phyloP scores from a whole-genome alignment of 1,140 invertebrate species.

The Notospermus geniculatus region DNA sequence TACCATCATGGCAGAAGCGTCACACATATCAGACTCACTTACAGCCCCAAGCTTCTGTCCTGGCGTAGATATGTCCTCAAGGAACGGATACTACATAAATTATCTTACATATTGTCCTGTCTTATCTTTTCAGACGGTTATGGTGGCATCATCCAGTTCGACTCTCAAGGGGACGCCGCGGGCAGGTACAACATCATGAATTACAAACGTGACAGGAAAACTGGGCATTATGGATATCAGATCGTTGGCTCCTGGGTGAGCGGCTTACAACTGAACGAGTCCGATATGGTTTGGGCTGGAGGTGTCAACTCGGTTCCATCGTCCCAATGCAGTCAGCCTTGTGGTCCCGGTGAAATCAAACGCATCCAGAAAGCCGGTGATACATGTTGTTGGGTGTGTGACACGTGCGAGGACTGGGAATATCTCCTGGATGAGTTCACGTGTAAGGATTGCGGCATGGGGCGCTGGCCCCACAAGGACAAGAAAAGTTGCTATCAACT shows the following conservation, averaged over 20 bases:
- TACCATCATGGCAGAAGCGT: too few relatives aligned
- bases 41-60: too few relatives aligned
- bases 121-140: slow-evolving; percentile 42
- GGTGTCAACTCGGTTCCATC: slow-evolving; percentile 54
- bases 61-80: too few relatives aligned
- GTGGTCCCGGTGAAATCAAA: slow-evolving; percentile 73
- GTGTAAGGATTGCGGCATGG: slow-evolving; percentile 63
- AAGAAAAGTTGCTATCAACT: slow-evolving; percentile 47
- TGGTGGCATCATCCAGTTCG: slow-evolving; percentile 48
- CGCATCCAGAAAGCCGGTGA: slow-evolving; percentile 89
- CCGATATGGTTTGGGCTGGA: slow-evolving; percentile 45
- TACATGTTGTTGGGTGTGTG: slow-evolving; percentile 76
- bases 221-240: slow-evolving; percentile 42
- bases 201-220: slow-evolving; percentile 40
- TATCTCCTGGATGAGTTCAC: slow-evolving; percentile 63
- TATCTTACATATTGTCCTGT: too few relatives aligned
- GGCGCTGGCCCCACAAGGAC: slow-evolving; percentile 56
- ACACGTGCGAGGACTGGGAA: slow-evolving; percentile 64
- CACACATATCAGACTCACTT: too few relatives aligned
- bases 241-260: slow-evolving; percentile 45
- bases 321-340: slow-evolving; percentile 68
- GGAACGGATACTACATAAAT: too few relatives aligned
- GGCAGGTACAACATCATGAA: slow-evolving; percentile 58
- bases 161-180: slow-evolving; percentile 57
- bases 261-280: slow-evolving; percentile 31